Conservation (phyloP, 2,113 vertebrate genomes). For the Sebastes schlegelii region DNA sequence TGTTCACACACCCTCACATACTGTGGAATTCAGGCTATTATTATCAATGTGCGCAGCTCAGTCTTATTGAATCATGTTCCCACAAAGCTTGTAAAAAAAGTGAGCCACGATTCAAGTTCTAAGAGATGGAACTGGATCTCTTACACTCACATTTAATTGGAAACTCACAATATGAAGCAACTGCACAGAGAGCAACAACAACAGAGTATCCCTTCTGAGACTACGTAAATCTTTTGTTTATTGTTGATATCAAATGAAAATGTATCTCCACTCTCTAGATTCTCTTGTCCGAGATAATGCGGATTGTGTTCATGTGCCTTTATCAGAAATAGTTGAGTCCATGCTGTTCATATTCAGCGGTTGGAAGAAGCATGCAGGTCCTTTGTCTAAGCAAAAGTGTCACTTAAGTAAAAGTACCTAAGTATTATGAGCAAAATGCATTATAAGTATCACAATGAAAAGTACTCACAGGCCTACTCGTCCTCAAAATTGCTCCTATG, state of each 20-base stretch:
- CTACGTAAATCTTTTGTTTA: constrained; percentile 5
- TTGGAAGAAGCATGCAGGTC: not conserved
- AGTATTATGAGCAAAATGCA: constrained; percentile 14
- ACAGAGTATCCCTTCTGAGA: not conserved
- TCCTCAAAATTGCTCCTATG: not conserved
- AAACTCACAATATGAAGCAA: not conserved
- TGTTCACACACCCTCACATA: constrained; percentile 27
- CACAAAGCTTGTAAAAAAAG: not conserved
- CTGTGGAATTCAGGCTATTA: constrained; percentile 25
- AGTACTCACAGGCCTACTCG: not conserved
- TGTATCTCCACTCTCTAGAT: not conserved
- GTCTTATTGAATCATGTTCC: constrained; percentile 17
- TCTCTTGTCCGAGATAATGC: constrained; percentile 11
- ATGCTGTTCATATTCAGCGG: not conserved
- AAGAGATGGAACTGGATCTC: not conserved
- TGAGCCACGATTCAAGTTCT: not conserved
- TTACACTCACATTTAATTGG: not conserved
- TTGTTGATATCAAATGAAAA: constrained; percentile 12
- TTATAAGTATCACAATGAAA: constrained; percentile 1
- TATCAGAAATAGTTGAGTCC: constrained; percentile 5
- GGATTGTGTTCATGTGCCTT: constrained; percentile 18
- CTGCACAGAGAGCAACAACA: not conserved
- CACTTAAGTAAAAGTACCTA: not conserved
- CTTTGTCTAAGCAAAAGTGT: constrained; percentile 1
- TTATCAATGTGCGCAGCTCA: not conserved